Base-by-base conservation (phyloP, 1,140 invertebrate species). In the Monomorium pharaonis region DNA sequence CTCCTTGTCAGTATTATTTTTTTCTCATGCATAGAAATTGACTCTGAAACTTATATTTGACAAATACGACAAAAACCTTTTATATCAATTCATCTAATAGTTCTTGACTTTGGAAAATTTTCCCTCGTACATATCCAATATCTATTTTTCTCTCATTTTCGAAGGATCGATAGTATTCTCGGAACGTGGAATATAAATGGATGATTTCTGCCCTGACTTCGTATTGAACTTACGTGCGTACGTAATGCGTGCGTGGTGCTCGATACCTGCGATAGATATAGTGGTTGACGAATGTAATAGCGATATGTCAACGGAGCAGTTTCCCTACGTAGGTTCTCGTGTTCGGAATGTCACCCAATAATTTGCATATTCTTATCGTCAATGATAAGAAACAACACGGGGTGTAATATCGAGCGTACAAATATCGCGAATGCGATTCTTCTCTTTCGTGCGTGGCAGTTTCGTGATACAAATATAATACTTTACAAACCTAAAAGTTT, bases 401-500 rank as follows among this genome's bases (percentile, higher is more conserved):
- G 27, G 5, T 33, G 44, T 56, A 42, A 74, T 44, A 81, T 83
- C 42, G 78, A 83, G 24, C 51, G 24, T 65, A 47, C 18, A 30
- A 30, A 62, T 54, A 44, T 30, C 63, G 0, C 16, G 1, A 51
- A 37, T 14, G 63, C 33, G 33, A 33, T 44, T 58, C 51, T 58
- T 24, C n/a, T 47, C n/a, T n/a, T n/a, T n/a, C 37, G 33, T 7
- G 33, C 14, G 12, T 42, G 51, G 10, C 47, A 4, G 6, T 37
- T 74, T 27, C 3, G 67, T 5, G 63, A 16, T 42, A 69, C 27
- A 80, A 21, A 5, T 44, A 30, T n/a, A n/a, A n/a, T 5, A 30
- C 14, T 56, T 42, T 37, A 18, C 16, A 6, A 24, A 96, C 96
- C 96, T 42, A 97, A 92, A 87, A 97, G 96, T 94, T 97, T 97